Evolutionary conservation across 2,797 vertebrate species (phyloP).

Genomic region (Babyrousa celebensis): DNA sequence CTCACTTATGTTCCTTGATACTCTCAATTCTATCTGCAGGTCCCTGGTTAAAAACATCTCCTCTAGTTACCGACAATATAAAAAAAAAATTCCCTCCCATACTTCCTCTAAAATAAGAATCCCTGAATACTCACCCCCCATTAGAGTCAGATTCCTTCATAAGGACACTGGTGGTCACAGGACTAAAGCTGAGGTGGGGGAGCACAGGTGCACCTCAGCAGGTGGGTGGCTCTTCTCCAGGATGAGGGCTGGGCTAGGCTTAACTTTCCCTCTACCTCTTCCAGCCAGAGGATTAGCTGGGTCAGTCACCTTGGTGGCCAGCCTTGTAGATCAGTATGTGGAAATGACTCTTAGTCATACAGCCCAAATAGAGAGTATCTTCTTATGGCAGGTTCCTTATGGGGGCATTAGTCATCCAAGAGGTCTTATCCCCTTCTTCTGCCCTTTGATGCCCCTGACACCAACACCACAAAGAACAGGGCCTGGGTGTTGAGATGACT

Average conservation of each 20-base stretch:
- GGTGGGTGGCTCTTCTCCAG: conserved; percentile 9
- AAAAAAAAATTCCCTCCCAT: neutral
- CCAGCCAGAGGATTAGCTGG: neutral
- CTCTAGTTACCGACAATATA: neutral
- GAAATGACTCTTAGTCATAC: conserved; percentile 80
- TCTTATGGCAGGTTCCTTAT: conserved; percentile 65
- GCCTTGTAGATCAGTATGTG: conserved; percentile 71
- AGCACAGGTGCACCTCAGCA: neutral
- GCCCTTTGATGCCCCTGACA: conserved; percentile 10
- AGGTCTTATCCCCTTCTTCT: neutral
- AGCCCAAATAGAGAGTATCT: conserved; percentile 72
- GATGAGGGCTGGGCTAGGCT: neutral
- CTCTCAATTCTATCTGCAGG: neutral
- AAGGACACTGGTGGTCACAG: neutral
- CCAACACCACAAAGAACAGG: neutral
- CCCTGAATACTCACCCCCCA: neutral
- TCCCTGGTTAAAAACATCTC: neutral
- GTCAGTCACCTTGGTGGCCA: conserved; percentile 61
- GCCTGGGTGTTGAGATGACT: neutral
- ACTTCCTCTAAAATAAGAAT: conserved; percentile 42
- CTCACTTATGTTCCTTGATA: conserved; percentile 14
- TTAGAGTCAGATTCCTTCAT: neutral
- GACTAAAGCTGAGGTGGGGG: neutral
- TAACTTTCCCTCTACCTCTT: conserved; percentile 16
- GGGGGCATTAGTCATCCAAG: neutral